Evolutionary conservation across 2,888 invertebrate species (phyloP).

Genomic region (Cotesia congregata): DNA sequence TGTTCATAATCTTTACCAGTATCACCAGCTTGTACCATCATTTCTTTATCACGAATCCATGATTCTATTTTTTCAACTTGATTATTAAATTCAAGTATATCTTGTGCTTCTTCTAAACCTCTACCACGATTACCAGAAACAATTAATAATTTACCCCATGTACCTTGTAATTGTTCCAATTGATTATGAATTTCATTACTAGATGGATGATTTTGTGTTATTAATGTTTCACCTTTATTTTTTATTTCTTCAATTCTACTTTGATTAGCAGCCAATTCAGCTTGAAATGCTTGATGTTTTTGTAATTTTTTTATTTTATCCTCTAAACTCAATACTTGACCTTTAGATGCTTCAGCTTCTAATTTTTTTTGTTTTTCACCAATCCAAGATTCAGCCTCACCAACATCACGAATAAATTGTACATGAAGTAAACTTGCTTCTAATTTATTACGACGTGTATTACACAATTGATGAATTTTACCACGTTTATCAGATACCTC

Average conservation of each 20-base stretch:
- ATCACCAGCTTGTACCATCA: constrained; percentile 94
- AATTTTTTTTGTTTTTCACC: constrained; percentile 91
- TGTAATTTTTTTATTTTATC: constrained; percentile 96
- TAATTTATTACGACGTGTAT: constrained; percentile 78
- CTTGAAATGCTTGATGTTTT: constrained; percentile 95
- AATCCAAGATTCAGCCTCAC: constrained; percentile 92
- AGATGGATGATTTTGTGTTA: constrained; percentile 80
- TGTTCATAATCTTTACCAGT: constrained; percentile 97
- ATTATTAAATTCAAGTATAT: constrained; percentile 96
- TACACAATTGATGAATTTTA: constrained; percentile 79
- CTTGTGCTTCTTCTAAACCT: constrained; percentile 96
- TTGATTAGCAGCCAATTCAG: constrained; percentile 90
- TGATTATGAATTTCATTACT: constrained; percentile 80
- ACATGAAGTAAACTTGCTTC: constrained; percentile 86
- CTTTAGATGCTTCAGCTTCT: constrained; percentile 82
- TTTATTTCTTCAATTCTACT: constrained; percentile 88
- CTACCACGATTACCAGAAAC: constrained; percentile 81
- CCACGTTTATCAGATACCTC: constrained; percentile 81
- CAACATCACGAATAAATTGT: constrained; percentile 92
- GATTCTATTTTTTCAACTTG: constrained; percentile 95
- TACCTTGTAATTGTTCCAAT: constrained; percentile 78
- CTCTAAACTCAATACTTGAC: constrained; percentile 86
- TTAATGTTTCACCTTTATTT: constrained; percentile 78
- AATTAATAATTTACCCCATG: constrained; percentile 83
- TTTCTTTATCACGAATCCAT: constrained; percentile 97